A percentile compares a stretch with the other conserved stretches of the same genome.
phyloP scores from a whole-genome alignment of 2,113 vertebrate genomes.

The Phoxinus phoxinus region DNA sequence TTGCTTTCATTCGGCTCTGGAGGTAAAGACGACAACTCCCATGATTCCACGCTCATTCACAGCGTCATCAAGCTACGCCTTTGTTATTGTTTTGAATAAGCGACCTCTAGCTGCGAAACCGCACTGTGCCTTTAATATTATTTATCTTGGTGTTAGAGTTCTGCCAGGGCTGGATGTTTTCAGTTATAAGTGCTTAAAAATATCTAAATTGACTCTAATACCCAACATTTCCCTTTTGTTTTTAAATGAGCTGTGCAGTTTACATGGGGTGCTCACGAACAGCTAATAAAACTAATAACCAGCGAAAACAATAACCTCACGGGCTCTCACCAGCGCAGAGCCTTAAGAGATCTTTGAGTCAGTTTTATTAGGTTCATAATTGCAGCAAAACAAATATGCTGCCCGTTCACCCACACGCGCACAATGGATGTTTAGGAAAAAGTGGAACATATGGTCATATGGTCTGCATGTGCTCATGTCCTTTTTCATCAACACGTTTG shows the following conservation, averaged over 20 bases:
- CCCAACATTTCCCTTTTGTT: slow-evolving; percentile 49
- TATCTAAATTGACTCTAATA: slow-evolving; percentile 55
- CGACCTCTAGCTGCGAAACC: too few relatives aligned
- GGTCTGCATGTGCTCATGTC: slow-evolving; percentile 71
- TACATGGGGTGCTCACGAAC: slow-evolving; percentile 51
- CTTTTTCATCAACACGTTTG: slow-evolving; percentile 70
- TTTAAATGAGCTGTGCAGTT: slow-evolving; percentile 52
- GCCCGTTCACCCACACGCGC: slow-evolving; percentile 54
- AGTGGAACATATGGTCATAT: slow-evolving; percentile 64
- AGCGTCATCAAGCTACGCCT: too few relatives aligned
- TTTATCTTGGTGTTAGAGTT: slow-evolving; percentile 16
- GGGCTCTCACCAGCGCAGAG: slow-evolving; percentile 1
- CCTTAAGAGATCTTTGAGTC: slow-evolving; percentile 32
- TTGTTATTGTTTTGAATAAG: too few relatives aligned
- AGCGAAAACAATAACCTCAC: slow-evolving; percentile 56
- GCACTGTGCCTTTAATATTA: not conserved
- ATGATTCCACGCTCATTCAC: too few relatives aligned
- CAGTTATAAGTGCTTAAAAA: slow-evolving; percentile 48
- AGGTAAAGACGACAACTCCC: too few relatives aligned
- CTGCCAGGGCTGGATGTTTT: slow-evolving; percentile 14
- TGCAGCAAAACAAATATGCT: slow-evolving; percentile 52
- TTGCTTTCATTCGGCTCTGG: too few relatives aligned
- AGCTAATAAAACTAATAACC: slow-evolving; percentile 59
- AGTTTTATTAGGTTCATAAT: slow-evolving; percentile 56
- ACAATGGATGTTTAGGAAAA: slow-evolving; percentile 64